phyloP scores from a whole-genome alignment of 2,888 invertebrate species.

The Baccha elongata region DNA sequence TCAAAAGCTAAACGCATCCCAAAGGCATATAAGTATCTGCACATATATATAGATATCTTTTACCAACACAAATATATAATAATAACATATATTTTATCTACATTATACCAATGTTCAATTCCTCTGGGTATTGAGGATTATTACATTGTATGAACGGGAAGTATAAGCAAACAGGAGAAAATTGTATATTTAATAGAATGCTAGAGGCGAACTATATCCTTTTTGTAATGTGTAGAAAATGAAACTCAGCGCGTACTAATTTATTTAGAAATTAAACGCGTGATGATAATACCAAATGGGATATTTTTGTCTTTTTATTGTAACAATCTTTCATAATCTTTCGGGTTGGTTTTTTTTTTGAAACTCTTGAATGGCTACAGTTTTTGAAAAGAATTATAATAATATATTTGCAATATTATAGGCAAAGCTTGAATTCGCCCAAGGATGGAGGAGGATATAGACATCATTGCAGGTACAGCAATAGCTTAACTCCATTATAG shows the following conservation, averaged over 20 bases:
- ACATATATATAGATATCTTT: background rate
- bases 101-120: constrained; percentile 14
- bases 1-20: constrained; percentile 50
- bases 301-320: background rate
- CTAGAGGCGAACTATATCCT: constrained; percentile 46
- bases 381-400: too few species aligned
- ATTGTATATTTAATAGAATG: constrained; percentile 47
- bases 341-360: too few species aligned
- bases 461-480: background rate
- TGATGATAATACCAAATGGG: constrained; percentile 36
- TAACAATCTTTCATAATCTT: constrained; percentile 3
- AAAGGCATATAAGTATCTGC: constrained; percentile 15
- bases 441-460: background rate
- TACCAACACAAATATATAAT: constrained; percentile 24
- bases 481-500: background rate
- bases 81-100: background rate
- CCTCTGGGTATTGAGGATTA: constrained; percentile 7
- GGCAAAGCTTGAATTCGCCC: background rate
- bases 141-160: constrained; percentile 1
- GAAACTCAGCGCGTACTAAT: constrained; percentile 57
- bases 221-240: constrained; percentile 55
- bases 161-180: constrained; percentile 40
- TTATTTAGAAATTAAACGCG: constrained; percentile 57
- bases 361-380: too few species aligned
- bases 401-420: too few species aligned